phyloP scores from a whole-genome alignment of 2,113 vertebrate genomes.

The Crotalus horridus region DNA sequence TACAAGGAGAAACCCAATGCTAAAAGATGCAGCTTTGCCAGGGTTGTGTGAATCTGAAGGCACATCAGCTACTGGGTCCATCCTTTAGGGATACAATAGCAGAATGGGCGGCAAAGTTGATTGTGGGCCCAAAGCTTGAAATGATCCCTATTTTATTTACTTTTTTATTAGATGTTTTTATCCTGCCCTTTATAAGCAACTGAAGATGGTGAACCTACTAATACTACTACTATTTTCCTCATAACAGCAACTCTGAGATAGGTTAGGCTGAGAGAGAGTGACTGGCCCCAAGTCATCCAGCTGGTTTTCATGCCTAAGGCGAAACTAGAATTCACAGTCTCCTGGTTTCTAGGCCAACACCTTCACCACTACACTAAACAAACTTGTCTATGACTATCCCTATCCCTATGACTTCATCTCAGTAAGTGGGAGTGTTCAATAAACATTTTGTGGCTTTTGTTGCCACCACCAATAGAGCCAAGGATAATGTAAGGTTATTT shows the following conservation, averaged over 20 bases:
- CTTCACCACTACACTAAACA: not conserved
- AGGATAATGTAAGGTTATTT: not conserved
- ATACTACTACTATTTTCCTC: not conserved
- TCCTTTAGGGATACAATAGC: not conserved
- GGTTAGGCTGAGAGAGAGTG: not conserved
- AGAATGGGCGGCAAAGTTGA: not conserved
- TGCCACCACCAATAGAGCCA: not conserved
- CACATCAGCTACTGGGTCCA: not conserved
- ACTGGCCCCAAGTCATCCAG: not conserved
- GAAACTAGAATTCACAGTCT: not conserved
- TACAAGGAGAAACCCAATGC: not conserved
- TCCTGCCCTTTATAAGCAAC: not conserved
- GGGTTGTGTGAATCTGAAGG: not conserved
- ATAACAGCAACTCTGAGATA: not conserved
- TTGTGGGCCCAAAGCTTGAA: not conserved
- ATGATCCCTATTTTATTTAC: not conserved
- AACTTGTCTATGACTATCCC: not conserved
- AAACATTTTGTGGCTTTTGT: not conserved
- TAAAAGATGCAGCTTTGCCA: not conserved
- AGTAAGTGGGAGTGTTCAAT: not conserved
- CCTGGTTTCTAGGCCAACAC: not conserved
- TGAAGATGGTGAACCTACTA: not conserved
- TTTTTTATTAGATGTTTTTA: not conserved
- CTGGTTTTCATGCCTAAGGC: not conserved
- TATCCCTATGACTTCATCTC: not conserved